Conservation (phyloP, 2,113 vertebrate species). For the Arvicanthis niloticus region DNA sequence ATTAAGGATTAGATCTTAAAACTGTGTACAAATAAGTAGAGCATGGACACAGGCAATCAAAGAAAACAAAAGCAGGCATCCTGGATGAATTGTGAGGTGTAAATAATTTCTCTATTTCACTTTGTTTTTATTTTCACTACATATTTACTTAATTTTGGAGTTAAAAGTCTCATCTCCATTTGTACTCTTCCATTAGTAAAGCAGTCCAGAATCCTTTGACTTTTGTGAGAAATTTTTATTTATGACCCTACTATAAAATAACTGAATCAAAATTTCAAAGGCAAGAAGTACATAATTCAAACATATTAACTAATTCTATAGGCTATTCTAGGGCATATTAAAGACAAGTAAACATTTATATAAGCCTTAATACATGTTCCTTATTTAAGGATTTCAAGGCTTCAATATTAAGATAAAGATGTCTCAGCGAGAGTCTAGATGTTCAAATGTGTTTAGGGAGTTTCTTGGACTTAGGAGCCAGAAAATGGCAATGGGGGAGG, state of each 20-base stretch:
- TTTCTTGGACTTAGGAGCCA: background rate
- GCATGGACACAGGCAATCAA: background rate
- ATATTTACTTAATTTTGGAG: background rate
- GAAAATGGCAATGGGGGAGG: background rate
- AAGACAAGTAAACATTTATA: slow-evolving; percentile 21
- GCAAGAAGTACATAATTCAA: background rate
- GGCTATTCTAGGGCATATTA: slow-evolving; percentile 12
- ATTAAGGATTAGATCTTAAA: background rate
- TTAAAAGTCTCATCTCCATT: background rate
- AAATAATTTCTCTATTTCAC: background rate
- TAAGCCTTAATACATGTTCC: slow-evolving; percentile 35
- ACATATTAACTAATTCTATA: slow-evolving; percentile 23
- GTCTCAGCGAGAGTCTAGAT: background rate
- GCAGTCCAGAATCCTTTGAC: background rate
- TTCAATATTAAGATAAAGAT: slow-evolving; percentile 18
- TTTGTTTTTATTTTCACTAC: background rate
- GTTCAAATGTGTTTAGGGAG: background rate
- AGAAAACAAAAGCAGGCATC: background rate
- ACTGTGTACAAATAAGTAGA: background rate
- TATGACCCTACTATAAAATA: background rate
- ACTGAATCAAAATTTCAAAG: background rate
- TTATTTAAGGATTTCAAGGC: background rate
- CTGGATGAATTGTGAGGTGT: background rate
- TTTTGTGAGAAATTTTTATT: slow-evolving; percentile 19
- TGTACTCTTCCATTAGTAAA: background rate